Conservation (phyloP, 1,140 invertebrate species). For the Helicoverpa zea region DNA sequence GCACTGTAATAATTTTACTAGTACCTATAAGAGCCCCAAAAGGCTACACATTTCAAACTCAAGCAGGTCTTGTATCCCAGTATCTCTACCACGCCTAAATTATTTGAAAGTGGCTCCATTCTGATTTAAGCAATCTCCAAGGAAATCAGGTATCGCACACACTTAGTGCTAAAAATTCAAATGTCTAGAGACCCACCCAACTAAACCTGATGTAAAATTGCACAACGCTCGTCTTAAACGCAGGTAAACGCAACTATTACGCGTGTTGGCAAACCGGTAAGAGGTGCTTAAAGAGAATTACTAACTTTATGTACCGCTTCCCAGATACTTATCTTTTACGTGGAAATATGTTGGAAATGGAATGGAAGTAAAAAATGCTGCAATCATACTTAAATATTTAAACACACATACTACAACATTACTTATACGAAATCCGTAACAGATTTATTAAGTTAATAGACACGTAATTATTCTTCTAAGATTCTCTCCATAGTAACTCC, state of each 20-base stretch:
- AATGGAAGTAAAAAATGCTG: no score
- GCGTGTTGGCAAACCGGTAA: conserved; percentile 21
- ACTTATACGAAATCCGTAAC: no score
- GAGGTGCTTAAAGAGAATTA: neutral
- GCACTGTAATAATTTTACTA: neutral
- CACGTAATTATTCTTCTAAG: no score
- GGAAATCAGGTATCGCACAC: neutral
- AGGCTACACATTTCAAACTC: no score
- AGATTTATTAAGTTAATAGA: no score
- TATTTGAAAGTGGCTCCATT: neutral
- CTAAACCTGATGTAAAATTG: conserved; percentile 2
- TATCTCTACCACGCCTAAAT: no score
- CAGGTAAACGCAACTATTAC: conserved; percentile 15
- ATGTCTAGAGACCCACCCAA: neutral
- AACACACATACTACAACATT: no score
- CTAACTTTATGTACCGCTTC: conserved; percentile 17
- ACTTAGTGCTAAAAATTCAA: conserved; percentile 1
- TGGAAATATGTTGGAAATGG: neutral
- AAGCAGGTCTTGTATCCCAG: no score
- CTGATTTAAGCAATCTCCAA: neutral
- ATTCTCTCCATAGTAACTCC: no score
- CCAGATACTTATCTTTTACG: conserved; percentile 9
- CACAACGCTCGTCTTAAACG: conserved; percentile 26
- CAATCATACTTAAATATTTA: no score
- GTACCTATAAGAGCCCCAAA: neutral